Conservation (phyloP, 1,140 invertebrate genomes). For the Pogonus chalceus region DNA sequence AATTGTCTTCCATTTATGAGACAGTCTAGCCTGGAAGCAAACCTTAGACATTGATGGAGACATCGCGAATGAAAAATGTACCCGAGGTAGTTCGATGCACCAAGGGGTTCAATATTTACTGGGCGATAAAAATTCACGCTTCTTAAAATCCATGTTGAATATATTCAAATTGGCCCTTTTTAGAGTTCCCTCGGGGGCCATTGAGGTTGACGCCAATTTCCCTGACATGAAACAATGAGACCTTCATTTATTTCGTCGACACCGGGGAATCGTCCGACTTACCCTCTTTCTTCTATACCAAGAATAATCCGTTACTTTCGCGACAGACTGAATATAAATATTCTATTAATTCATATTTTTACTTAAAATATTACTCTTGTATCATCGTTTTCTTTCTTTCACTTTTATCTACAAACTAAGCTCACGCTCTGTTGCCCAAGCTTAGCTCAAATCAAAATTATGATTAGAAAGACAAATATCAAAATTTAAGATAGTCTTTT, state of each 20-base stretch:
- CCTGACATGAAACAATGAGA: constrained; percentile 36
- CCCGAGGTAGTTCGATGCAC: constrained; percentile 13
- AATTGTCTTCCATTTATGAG: too few relatives aligned
- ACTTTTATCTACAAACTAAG: too few relatives aligned
- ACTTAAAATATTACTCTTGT: too few relatives aligned
- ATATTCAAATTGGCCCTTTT: constrained; percentile 41
- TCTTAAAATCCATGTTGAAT: constrained; percentile 40
- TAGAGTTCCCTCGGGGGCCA: constrained; percentile 33
- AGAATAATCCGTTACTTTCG: too few relatives aligned
- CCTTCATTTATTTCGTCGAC: constrained; percentile 8
- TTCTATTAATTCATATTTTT: too few relatives aligned
- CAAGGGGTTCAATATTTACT: constrained; percentile 30
- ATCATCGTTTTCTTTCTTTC: too few relatives aligned
- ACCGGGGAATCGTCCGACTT: not conserved
- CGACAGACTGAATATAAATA: too few relatives aligned
- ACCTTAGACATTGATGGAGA: not conserved
- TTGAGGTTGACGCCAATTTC: constrained; percentile 42
- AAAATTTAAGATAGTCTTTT: too few relatives aligned
- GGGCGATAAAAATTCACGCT: constrained; percentile 37
- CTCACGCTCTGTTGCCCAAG: too few relatives aligned
- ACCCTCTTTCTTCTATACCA: not conserved
- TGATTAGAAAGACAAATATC: too few relatives aligned
- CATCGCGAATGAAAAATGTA: not conserved
- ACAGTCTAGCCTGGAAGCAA: too few relatives aligned
- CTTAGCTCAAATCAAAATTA: too few relatives aligned